Evolutionary conservation across 2,888 invertebrate genomes (phyloP), one percentile per base, ranked within the genome.

Genomic region (Yponomeuta malinellus): DNA sequence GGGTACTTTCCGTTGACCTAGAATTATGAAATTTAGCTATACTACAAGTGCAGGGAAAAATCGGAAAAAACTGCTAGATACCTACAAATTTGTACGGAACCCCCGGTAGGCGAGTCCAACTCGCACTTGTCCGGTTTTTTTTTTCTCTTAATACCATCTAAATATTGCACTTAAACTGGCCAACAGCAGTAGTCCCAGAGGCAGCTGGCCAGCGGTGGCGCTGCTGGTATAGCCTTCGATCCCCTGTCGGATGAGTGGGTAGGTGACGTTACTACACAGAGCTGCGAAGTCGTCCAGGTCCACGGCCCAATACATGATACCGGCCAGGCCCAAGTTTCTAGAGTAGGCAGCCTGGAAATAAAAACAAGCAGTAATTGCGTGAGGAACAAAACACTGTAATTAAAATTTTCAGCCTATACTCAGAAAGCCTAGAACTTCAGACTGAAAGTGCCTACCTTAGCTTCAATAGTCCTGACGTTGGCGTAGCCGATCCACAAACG

Each of bases 271-370:
- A 0, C 93, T 93, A 74, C 94, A 95, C 9, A 77, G 78, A 3
- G 94, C 95, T 2, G 74, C 82, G 77, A 94, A 94, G 78, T 96
- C 95, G 72, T 95, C 95, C 0, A 94, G 93, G 78, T 95, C 95
- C 10, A 95, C 81, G 2, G 94, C 94, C 95, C 95, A 96, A n/a
- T 95, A 78, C 95, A 95, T 95, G 0, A 91, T 89, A 68, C 95
- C 95, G 10, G 91, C 95, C n/a, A 95, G 71, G 8, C 73, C 75
- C 69, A 67, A 70, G 3, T 37, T 64, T 23, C 72, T 74, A 3
- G 74, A 74, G 68, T 72, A 75, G 66, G 67, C 31, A 63, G 71
- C 75, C 74, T 75, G 72, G 69, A 71, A 63, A 65, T 31, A 65
- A 31, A 29, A 33, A 4, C 33, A 33, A 23, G 23, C 23, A 23